Conservation (phyloP, 2,888 invertebrate species). For the Sceliomorpha sp. region DNA sequence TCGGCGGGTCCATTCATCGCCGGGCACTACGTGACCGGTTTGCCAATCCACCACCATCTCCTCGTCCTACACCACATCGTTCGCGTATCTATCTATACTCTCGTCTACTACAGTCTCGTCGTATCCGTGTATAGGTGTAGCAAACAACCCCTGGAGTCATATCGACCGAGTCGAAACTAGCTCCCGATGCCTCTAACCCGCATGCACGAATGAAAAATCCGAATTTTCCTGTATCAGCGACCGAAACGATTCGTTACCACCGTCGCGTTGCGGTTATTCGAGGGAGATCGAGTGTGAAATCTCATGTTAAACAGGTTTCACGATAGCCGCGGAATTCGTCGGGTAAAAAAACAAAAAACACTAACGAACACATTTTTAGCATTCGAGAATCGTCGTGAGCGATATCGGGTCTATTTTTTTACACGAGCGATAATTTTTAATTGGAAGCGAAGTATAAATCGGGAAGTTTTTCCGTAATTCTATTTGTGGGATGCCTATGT, state of each 20-base stretch:
- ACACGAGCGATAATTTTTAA: conserved; percentile 33
- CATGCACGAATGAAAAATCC: conserved; percentile 60
- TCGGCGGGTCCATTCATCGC: conserved; percentile 80
- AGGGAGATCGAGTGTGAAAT: conserved; percentile 57
- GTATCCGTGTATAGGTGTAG: conserved; percentile 60
- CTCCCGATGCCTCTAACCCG: conserved; percentile 49
- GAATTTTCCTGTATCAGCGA: conserved; percentile 49
- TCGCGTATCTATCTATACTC: conserved; percentile 57
- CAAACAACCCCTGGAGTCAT: conserved; percentile 74
- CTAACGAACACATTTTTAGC: conserved; percentile 41
- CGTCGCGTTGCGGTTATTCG: conserved; percentile 55
- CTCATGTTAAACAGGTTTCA: conserved; percentile 55
- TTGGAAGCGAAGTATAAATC: conserved; percentile 42
- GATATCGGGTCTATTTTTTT: conserved; percentile 21
- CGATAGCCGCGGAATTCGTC: conserved; percentile 54
- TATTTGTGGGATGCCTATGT: neutral
- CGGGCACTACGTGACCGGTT: conserved; percentile 79
- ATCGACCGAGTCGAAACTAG: conserved; percentile 68
- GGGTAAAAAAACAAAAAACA: conserved; percentile 13
- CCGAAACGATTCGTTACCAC: conserved; percentile 55
- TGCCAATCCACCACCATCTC: conserved; percentile 77
- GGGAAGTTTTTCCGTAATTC: conserved; percentile 12
- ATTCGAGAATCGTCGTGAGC: conserved; percentile 24
- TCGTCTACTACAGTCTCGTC: conserved; percentile 32
- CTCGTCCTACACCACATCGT: conserved; percentile 62